Conservation (phyloP, 2,888 invertebrate species). For the Cantharis rufa region DNA sequence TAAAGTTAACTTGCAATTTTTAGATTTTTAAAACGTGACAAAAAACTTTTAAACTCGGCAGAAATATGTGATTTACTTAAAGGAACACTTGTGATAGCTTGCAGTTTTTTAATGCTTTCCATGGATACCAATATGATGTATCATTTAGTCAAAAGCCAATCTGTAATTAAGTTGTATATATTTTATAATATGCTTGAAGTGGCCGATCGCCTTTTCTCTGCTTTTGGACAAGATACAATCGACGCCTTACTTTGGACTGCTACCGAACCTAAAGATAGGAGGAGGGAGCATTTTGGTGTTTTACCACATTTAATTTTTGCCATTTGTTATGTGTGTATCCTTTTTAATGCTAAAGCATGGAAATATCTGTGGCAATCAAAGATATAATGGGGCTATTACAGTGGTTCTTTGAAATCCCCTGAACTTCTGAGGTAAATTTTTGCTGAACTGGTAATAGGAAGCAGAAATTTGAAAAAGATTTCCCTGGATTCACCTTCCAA, state of each 20-base stretch:
- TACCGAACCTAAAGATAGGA: slow-evolving; percentile 86
- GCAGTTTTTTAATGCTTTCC: slow-evolving; percentile 83
- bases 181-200: slow-evolving; percentile 99
- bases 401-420: background rate
- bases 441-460: too few relatives aligned
- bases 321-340: slow-evolving; percentile 92
- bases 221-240: slow-evolving; percentile 97
- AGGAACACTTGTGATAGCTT: slow-evolving; percentile 82
- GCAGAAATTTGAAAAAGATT: too few relatives aligned
- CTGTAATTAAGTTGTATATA: slow-evolving; percentile 98
- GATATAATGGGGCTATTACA: background rate
- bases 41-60: slow-evolving; percentile 76
- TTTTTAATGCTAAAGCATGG: slow-evolving; percentile 55
- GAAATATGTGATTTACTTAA: slow-evolving; percentile 96
- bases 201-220: slow-evolving; percentile 92
- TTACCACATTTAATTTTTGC: slow-evolving; percentile 91
- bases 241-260: slow-evolving; percentile 99
- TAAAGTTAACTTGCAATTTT: slow-evolving; percentile 14
- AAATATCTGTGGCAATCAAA: background rate
- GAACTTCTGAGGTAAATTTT: background rate
- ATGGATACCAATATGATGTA: slow-evolving; percentile 98
- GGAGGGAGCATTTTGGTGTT: slow-evolving; percentile 82
- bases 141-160: slow-evolving; percentile 95
- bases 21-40: slow-evolving; percentile 53
- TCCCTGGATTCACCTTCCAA: too few relatives aligned